phyloP scores from a whole-genome alignment of 1,140 invertebrate genomes.

The Pantala flavescens region DNA sequence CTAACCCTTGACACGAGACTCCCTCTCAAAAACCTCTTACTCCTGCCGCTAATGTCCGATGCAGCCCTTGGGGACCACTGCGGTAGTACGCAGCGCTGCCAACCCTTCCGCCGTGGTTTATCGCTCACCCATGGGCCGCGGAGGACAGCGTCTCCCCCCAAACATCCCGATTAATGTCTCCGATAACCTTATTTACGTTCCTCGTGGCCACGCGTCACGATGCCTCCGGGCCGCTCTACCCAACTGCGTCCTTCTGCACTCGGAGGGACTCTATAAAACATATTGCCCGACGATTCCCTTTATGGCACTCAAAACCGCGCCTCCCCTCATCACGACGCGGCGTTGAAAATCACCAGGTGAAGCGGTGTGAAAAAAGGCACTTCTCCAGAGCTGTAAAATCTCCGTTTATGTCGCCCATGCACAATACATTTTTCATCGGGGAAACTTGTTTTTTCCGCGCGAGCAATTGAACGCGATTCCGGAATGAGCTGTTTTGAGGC shows the following conservation, averaged over 20 bases:
- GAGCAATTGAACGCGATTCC: too few species aligned
- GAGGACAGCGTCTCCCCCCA: not conserved
- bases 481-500: too few species aligned
- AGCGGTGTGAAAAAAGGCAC: too few species aligned
- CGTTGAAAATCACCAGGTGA: too few species aligned
- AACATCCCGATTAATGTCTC: not conserved
- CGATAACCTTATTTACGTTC: constrained; percentile 1
- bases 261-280: not conserved
- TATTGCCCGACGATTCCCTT: not conserved
- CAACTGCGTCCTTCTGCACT: not conserved
- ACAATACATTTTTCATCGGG: too few species aligned
- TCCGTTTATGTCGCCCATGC: too few species aligned
- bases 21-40: not conserved
- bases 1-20: not conserved
- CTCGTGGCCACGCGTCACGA: not conserved
- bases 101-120: constrained; percentile 3
- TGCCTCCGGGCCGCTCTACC: not conserved
- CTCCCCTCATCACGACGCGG: not conserved
- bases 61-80: not conserved
- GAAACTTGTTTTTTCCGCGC: too few species aligned
- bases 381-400: too few species aligned
- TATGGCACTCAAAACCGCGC: not conserved
- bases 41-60: not conserved
- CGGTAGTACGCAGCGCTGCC: not conserved
- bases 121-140: not conserved